Evolutionary conservation across 1,140 invertebrate genomes (phyloP).

Genomic region (Nixonia krombeini): DNA sequence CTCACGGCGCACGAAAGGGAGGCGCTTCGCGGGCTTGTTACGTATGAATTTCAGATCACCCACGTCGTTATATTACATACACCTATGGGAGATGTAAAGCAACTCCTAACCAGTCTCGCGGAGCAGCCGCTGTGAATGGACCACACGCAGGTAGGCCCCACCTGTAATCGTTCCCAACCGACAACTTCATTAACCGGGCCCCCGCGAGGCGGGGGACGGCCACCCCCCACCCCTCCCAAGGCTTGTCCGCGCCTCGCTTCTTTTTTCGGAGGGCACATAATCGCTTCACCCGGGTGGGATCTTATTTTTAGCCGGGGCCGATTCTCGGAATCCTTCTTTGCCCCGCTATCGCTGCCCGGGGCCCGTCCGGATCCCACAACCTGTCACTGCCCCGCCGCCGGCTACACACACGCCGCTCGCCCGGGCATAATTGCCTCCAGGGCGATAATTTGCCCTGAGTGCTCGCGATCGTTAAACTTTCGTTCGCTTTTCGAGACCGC

Average conservation of each 20-base stretch:
- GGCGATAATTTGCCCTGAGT: conserved; percentile 62
- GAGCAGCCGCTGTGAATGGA: conserved; percentile 65
- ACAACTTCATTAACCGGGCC: conserved; percentile 70
- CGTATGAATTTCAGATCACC: conserved; percentile 40
- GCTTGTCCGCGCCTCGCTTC: conserved; percentile 47
- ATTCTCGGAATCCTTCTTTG: conserved; percentile 62
- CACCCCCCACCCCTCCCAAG: no score
- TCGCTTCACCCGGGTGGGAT: conserved; percentile 69
- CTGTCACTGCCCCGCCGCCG: conserved; percentile 27
- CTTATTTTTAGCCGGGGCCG: conserved; percentile 67
- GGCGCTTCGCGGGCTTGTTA: conserved; percentile 32
- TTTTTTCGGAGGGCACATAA: conserved; percentile 66
- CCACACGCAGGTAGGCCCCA: conserved; percentile 68
- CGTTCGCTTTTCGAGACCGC: conserved; percentile 46
- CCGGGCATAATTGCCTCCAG: conserved; percentile 58
- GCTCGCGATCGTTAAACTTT: conserved; percentile 63
- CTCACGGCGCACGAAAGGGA: no score
- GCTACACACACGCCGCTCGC: conserved; percentile 22
- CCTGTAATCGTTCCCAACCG: conserved; percentile 70
- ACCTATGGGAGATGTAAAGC: conserved; percentile 59
- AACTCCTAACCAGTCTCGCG: conserved; percentile 60
- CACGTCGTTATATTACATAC: conserved; percentile 34
- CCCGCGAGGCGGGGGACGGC: conserved; percentile 44
- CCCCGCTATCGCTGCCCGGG: conserved; percentile 48
- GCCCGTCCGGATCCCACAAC: conserved; percentile 20